Evolutionary conservation across 2,888 invertebrate genomes (phyloP), one percentile per base, ranked within the genome.

Genomic region (Chrysomela aeneicollis): DNA sequence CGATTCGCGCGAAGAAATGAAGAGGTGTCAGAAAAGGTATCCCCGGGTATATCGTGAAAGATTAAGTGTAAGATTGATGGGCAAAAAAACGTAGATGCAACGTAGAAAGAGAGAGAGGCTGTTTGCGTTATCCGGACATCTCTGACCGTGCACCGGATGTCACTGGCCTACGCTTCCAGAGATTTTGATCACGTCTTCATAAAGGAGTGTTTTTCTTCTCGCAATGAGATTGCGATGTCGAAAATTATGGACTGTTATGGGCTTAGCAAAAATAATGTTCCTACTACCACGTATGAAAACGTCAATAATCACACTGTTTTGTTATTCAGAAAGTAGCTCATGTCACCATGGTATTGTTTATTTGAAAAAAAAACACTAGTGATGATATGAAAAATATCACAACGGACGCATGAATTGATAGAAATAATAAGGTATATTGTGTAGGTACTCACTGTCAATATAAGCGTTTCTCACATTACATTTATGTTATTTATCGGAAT

Each of bases 1-100:
- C 63, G 63, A 63, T 47, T 46, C 35, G 58, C 51, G 15, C 46
- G 42, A 15, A 63, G 63, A 58, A 58, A 63, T 63, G 63, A 63
- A 63, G 58, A 63, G 63, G 63, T 63, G 63, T 58, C 63, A 58
- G 63, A 52, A 58, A 52, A 63, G 46, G 52, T 63, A 63, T 57
- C 62, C 46, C 46, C 57, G 57, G 47, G 46, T 57, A 57, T 46
- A 57, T 46, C 57, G 46, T 57, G 57, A 30, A 46, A 57, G 46
- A 57, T 57, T 57, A 57, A 57, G 46, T 57, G 46, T 17, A 57
- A 57, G 57, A 57, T 57, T 57, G 57, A 57, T 57, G 57, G 57
- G 5, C 46, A 17, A 57, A 57, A 57, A 47, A 30, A 46, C 22
- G 22, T 22, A 19, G 42, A 42, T 42, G 42, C 35, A 35, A 35